Conservation (phyloP, 2,888 invertebrate genomes). For the Cepaea hortensis region DNA sequence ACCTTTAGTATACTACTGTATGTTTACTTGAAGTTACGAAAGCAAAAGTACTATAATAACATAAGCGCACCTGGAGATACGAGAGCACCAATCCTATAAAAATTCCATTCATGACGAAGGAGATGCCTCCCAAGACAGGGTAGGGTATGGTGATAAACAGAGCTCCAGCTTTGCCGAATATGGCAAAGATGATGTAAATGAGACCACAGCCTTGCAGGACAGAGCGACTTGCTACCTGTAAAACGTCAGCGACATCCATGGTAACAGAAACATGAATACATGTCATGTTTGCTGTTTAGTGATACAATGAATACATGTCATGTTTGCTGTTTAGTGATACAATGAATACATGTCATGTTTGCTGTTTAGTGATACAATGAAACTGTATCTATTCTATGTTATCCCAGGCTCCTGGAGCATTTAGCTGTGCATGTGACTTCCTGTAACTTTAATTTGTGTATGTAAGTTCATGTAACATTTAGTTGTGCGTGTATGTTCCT, state of each 20-base stretch:
- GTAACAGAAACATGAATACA: neutral
- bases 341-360: too few species aligned
- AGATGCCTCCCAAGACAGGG: conserved; percentile 74
- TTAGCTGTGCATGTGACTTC: too few species aligned
- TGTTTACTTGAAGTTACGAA: neutral
- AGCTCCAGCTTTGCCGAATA: conserved; percentile 76
- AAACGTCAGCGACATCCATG: neutral
- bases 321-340: too few species aligned
- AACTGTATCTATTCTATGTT: too few species aligned
- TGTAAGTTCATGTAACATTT: too few species aligned
- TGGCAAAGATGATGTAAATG: conserved; percentile 72
- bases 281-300: too few species aligned
- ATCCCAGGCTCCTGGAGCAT: too few species aligned
- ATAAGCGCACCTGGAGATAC: neutral
- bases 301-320: too few species aligned
- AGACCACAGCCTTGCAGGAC: conserved; percentile 75
- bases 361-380: too few species aligned
- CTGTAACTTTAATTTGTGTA: too few species aligned
- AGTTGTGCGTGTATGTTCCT: too few species aligned
- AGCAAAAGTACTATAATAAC: neutral
- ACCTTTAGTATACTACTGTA: too few species aligned
- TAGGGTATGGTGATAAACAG: conserved; percentile 77
- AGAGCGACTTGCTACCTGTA: conserved; percentile 74
- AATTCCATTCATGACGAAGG: conserved; percentile 60
- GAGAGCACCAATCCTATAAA: conserved; percentile 50